Conservation (phyloP, 2,113 vertebrate genomes). For the Catharus minimus region DNA sequence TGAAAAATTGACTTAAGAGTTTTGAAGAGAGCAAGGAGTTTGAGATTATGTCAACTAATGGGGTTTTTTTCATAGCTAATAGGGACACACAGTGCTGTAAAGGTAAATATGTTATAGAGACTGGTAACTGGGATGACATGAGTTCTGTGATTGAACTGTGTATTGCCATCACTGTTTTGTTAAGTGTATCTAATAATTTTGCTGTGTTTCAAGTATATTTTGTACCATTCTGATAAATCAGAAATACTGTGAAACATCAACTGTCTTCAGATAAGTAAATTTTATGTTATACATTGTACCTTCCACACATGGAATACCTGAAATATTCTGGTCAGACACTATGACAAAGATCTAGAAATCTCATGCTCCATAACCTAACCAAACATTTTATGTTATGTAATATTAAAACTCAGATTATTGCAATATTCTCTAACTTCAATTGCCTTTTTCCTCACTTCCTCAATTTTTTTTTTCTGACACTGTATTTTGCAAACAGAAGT, state of each 20-base stretch:
- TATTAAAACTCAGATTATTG: neutral
- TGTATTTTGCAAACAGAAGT: neutral
- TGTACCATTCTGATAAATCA: neutral
- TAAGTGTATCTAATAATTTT: neutral
- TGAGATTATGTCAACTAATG: neutral
- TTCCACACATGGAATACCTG: accelerated
- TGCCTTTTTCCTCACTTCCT: neutral
- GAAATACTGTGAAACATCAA: neutral
- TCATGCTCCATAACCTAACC: neutral
- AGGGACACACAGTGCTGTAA: neutral
- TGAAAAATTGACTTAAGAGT: neutral
- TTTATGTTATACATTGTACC: neutral
- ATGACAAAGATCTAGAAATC: neutral
- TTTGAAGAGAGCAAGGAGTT: neutral
- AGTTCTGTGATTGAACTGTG: neutral
- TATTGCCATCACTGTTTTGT: neutral
- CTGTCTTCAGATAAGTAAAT: neutral
- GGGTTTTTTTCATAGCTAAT: neutral
- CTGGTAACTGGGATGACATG: neutral
- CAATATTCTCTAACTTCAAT: neutral
- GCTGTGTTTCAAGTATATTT: neutral
- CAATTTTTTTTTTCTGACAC: neutral
- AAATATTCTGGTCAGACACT: neutral
- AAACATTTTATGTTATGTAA: neutral
- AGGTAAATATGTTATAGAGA: accelerated